These are phyloP conservation scores for Rousettus leschenaultii DNA, from an alignment of 2,113 vertebrate species.

Conservation along the genomic window DNA sequence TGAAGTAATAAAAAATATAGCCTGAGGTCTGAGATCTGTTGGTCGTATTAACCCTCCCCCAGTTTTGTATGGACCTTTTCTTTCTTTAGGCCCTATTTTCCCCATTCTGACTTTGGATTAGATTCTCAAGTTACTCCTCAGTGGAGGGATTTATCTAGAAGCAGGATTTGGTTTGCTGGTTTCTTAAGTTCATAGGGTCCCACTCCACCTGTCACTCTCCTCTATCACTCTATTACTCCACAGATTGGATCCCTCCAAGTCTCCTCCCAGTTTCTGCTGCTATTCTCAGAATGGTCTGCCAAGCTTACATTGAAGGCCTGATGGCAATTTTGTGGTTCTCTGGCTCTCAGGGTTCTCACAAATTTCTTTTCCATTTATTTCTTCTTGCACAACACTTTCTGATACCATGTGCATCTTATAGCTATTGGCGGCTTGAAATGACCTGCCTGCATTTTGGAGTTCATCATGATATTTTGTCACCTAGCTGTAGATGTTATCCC, in stretches of 20 bases:
- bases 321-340: not conserved
- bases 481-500: not conserved
- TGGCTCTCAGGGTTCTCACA: not conserved
- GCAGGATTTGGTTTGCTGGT: not conserved
- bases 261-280: not conserved
- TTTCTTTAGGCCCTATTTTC: not conserved
- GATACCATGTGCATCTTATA: not conserved
- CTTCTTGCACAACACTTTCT: not conserved
- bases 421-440: not conserved
- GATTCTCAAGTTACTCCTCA: not conserved
- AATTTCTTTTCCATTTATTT: not conserved
- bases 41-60: not conserved
- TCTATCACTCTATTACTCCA: not conserved
- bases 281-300: not conserved
- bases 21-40: not conserved
- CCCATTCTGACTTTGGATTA: not conserved
- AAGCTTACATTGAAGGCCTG: not conserved
- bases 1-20: not conserved
- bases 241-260: not conserved
- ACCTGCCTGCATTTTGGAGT: not conserved
- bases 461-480: not conserved
- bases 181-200: not conserved
- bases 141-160: not conserved
- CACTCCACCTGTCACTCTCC: not conserved
- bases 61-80: not conserved